Evolutionary conservation across 35 echinoderm and acorn worm species (phyloP).

Genomic region (Amphiura filiformis): DNA sequence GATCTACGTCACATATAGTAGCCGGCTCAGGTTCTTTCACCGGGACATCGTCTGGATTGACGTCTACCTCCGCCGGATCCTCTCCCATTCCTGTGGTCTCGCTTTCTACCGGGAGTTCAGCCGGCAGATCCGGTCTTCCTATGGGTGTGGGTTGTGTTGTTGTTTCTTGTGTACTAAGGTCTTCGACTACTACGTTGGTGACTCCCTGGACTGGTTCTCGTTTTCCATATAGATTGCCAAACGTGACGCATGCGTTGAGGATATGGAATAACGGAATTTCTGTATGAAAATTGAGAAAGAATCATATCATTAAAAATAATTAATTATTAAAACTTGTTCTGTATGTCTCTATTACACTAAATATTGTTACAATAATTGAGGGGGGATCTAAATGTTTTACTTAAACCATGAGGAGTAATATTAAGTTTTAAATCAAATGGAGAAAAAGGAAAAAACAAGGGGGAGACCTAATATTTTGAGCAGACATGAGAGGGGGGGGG

Average conservation of each 20-base stretch:
- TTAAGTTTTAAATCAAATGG: too few species aligned
- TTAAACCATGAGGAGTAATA: too few species aligned
- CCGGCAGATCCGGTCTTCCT: not conserved
- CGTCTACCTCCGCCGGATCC: not conserved
- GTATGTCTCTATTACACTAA: too few species aligned
- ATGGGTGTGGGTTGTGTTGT: not conserved
- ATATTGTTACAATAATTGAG: too few species aligned
- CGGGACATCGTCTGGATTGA: not conserved
- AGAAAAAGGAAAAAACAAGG: too few species aligned
- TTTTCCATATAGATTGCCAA: slow-evolving; percentile 80
- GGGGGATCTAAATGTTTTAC: too few species aligned
- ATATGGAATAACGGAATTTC: slow-evolving; percentile 99
- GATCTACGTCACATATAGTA: slow-evolving; percentile 78
- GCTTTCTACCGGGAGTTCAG: not conserved
- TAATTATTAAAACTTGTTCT: too few species aligned
- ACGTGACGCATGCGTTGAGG: slow-evolving; percentile 93
- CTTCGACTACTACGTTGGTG: slow-evolving; percentile 59
- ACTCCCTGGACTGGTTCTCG: slow-evolving; percentile 70
- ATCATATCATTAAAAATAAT: too few species aligned
- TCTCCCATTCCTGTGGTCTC: not conserved
- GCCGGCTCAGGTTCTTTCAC: not conserved
- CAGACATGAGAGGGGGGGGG: too few species aligned
- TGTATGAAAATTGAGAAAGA: slow-evolving; percentile 33
- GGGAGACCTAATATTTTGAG: too few species aligned
- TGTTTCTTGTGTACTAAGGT: slow-evolving; percentile 24